phyloP scores from a whole-genome alignment of 2,797 vertebrate genomes.

The Sciaenops ocellatus region DNA sequence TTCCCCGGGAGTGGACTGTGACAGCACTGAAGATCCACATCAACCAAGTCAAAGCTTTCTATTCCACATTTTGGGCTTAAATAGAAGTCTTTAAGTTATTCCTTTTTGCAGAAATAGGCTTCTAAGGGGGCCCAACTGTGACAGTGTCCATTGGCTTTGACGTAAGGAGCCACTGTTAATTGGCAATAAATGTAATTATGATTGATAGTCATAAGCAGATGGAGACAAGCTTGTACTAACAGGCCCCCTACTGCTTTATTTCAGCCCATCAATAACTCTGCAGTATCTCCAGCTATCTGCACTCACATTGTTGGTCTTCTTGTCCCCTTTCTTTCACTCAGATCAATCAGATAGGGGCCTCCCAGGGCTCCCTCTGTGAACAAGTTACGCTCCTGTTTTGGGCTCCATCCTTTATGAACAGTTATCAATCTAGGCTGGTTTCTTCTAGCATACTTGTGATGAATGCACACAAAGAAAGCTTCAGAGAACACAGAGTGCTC shows the following conservation, averaged over 20 bases:
- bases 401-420: slow-evolving; percentile 48
- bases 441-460: slow-evolving; percentile 39
- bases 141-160: slow-evolving; percentile 15
- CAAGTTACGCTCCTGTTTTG: slow-evolving; percentile 31
- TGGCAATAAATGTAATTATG: slow-evolving; percentile 56
- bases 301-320: slow-evolving; percentile 47
- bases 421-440: slow-evolving; percentile 51
- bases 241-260: slow-evolving; percentile 65
- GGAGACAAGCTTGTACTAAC: slow-evolving; percentile 59
- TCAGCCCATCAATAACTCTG: slow-evolving; percentile 68
- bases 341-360: slow-evolving; percentile 62
- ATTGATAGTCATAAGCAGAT: slow-evolving; percentile 56
- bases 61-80: slow-evolving; percentile 3
- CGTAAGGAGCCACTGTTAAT: slow-evolving; percentile 47
- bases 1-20: neutral
- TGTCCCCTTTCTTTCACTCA: slow-evolving; percentile 62
- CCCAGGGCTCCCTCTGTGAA: slow-evolving; percentile 32
- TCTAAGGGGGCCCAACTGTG: neutral
- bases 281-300: slow-evolving; percentile 59
- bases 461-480: slow-evolving; percentile 44
- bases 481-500: slow-evolving; percentile 19
- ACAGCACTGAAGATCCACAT: slow-evolving; percentile 26
- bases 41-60: slow-evolving; percentile 23
- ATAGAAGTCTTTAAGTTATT: neutral
- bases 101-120: slow-evolving; percentile 10